A percentile compares a stretch with the other conserved stretches of the same genome.
Conservation (phyloP, 2,113 vertebrate species). For the Struthio camelus region DNA sequence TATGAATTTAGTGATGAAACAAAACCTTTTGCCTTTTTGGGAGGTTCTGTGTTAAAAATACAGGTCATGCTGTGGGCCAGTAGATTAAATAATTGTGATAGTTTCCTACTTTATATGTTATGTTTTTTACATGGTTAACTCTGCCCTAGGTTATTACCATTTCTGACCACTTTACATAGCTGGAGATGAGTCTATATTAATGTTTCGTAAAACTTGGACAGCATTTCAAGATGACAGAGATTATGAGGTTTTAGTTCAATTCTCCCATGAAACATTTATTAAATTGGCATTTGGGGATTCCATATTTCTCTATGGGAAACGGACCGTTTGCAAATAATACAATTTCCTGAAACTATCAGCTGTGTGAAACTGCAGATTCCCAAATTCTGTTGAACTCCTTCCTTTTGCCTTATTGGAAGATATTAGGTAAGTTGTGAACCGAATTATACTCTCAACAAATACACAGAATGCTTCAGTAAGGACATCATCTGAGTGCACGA, state of each 20-base stretch:
- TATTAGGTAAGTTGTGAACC: background rate
- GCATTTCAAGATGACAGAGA: background rate
- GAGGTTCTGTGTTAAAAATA: conserved; percentile 1
- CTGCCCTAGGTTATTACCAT: background rate
- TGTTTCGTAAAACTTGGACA: background rate
- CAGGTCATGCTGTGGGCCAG: conserved; percentile 11
- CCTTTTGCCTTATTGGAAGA: background rate
- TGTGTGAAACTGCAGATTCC: background rate
- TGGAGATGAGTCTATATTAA: background rate
- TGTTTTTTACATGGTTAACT: background rate
- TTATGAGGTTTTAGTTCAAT: background rate
- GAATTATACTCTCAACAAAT: background rate
- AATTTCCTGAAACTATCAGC: background rate
- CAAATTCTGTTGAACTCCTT: background rate
- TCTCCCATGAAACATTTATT: background rate
- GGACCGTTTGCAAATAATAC: background rate
- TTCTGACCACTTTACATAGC: rapidly evolving
- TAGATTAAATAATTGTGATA: background rate
- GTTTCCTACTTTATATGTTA: background rate
- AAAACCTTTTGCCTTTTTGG: background rate
- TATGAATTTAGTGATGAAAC: background rate
- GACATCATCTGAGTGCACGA: rapidly evolving
- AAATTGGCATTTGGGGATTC: background rate
- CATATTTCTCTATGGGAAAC: background rate
- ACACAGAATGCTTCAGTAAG: background rate